Evolutionary conservation across 2,113 vertebrate genomes (phyloP).

Genomic region (Pterocles burchelli): DNA sequence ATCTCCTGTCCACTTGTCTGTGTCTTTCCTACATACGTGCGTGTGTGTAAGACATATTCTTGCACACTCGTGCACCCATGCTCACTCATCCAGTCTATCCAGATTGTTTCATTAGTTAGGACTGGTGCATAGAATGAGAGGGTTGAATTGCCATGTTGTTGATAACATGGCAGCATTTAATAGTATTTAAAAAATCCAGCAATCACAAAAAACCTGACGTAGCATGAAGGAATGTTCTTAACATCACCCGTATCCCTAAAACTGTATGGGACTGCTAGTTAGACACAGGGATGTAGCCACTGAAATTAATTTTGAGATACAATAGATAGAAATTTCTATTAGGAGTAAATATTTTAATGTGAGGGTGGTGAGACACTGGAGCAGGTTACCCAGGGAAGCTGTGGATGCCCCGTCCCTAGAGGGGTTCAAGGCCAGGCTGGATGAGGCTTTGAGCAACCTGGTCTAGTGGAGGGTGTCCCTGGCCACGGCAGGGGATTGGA

Average conservation of each 20-base stretch:
- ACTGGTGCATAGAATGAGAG: too few species aligned
- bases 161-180: neutral
- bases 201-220: neutral
- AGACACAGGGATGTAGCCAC: neutral
- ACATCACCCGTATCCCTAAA: neutral
- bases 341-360: too few species aligned
- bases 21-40: neutral
- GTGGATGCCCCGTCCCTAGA: too few species aligned
- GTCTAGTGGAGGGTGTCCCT: too few species aligned
- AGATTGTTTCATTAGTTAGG: neutral
- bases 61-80: fast-evolving
- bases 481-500: too few species aligned
- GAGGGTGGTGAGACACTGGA: too few species aligned
- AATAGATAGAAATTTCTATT: neutral
- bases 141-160: fast-evolving
- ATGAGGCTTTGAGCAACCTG: too few species aligned
- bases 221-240: neutral
- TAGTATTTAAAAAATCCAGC: neutral
- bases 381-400: too few species aligned
- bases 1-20: neutral
- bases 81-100: neutral
- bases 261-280: neutral
- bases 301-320: neutral
- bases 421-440: too few species aligned
- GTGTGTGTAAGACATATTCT: neutral